Base-by-base conservation (phyloP, 2,888 invertebrate genomes). In the Ophion obscuratus region DNA sequence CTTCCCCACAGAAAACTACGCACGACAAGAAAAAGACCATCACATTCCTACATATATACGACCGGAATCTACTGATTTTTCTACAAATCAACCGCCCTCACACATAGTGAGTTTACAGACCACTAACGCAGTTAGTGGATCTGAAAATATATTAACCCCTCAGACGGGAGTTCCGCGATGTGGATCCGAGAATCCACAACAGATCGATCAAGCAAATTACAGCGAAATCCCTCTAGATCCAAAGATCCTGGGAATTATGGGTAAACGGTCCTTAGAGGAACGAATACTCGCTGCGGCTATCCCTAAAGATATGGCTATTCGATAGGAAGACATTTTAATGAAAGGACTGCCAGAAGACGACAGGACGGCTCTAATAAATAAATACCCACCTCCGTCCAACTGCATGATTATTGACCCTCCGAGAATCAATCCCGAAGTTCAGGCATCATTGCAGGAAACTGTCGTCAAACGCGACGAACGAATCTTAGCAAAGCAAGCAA, bases 391-490 rank as follows among this genome's bases (percentile, higher is more conserved):
- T 20, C 75, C 83, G 5, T 66, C 73, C n/a, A 87, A 87, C 61
- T 82, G 79, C 20, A 20, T 6, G 4, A 31, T 47, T 10, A 75
- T 85, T 68, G 84, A 88, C 20, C 81, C 85, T 10, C 87, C 84
- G 4, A 80, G 74, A 36, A 62, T 88, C 0, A 87, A 87, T 44
- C 11, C 62, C 17, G 81, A 87, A 53, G 67, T 88, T 14, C 36
- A 68, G 17, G 40, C 71, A 5, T 82, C 82, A 10, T 10, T 83
- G 10, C 66, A 74, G 31, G 87, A 87, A 53, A 59, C 85, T 3
- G 67, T 85, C 10, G 57, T 84, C 7, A 76, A 57, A 36, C 86
- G 85, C 68, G 89, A 86, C 44, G 77, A 76, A 2, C 64, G 84
- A 14, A 85, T 88, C 7, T 61, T 81, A 0, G 77, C 47, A 14